Base-by-base conservation (phyloP, 2,888 invertebrate genomes). In the Nudaria mundana region DNA sequence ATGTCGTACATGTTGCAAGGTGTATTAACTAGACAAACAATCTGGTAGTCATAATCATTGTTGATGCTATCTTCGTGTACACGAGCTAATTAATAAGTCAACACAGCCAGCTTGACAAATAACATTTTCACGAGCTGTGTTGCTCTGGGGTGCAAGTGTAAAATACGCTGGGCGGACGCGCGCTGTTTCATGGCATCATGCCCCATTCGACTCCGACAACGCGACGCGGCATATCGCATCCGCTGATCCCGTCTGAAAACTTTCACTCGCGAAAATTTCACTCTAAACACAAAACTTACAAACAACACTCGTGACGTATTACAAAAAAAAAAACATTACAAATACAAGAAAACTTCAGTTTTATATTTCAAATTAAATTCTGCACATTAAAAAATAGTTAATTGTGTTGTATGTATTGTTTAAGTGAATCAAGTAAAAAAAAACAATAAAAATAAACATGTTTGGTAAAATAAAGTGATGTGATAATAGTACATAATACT, bases 151-250 rank as follows among this genome's bases (percentile, higher is more conserved):
- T 68, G n/a, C n/a, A 66, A 67, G 61, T 66, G 41, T 46, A 32
- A 40, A 37, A 39, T 40, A 43, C 54, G 53, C 30, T 35, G 32
- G 36, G 36, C 29, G 23, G 36, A 37, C 30, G 56, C 42, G 48
- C 37, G 22, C 5, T 4, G 7, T 3, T 2, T 3, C 36, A 39
- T n/a, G n/a, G 40, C 25, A 33, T 42, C 45, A 41, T 37, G 49
- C 56, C 58, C 66, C 86, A 86, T 79, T 86, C 81, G 76, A 62
- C 63, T 63, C 51, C 66, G 63, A 73, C 56, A 66, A 40, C 70
- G 71, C 76, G 78, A 37, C 65, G 74, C 65, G 74, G 63, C 68
- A 56, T 58, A 64, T 70, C 82, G 82, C 53, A 55, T 68, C 63
- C 55, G 57, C 36, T 39, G 58, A 42, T 50, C 13, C 42, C 61